Evolutionary conservation across 2,888 invertebrate species (phyloP).

Genomic region (Eristalinus sepulchralis): DNA sequence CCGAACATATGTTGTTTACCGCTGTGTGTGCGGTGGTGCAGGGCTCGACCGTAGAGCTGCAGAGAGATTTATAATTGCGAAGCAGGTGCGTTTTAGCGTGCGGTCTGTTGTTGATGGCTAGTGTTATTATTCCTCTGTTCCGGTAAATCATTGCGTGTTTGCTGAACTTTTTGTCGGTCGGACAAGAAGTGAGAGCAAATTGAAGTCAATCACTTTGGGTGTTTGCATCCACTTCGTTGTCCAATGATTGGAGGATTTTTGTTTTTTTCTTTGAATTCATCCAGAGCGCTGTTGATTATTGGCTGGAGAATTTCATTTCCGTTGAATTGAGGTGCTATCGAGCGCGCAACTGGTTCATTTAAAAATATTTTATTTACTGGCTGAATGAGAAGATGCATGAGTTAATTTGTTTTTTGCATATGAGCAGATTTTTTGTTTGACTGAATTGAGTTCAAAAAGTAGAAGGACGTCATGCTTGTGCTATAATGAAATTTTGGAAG

Average conservation of each 20-base stretch:
- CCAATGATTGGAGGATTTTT: not conserved
- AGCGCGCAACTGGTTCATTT: not conserved
- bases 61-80: conserved; percentile 59
- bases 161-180: conserved; percentile 8
- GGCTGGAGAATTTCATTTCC: not conserved
- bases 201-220: conserved; percentile 6
- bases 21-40: conserved; percentile 5
- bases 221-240: not conserved
- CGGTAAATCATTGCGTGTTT: conserved; percentile 33
- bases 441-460: too few species aligned
- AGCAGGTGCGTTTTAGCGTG: conserved; percentile 60
- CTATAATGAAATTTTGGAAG: too few species aligned
- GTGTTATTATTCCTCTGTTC: conserved; percentile 23
- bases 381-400: too few species aligned
- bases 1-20: conserved; percentile 61
- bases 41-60: not conserved
- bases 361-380: too few species aligned
- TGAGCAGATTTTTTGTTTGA: too few species aligned
- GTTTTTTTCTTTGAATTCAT: not conserved
- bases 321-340: not conserved
- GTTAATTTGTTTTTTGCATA: too few species aligned
- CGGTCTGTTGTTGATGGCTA: conserved; percentile 49
- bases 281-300: not conserved
- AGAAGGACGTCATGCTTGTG: too few species aligned
- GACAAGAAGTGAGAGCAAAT: conserved; percentile 40